These are phyloP conservation scores for Danio choprae DNA, from an alignment of 2,797 vertebrate genomes.

Conservation along the genomic window DNA sequence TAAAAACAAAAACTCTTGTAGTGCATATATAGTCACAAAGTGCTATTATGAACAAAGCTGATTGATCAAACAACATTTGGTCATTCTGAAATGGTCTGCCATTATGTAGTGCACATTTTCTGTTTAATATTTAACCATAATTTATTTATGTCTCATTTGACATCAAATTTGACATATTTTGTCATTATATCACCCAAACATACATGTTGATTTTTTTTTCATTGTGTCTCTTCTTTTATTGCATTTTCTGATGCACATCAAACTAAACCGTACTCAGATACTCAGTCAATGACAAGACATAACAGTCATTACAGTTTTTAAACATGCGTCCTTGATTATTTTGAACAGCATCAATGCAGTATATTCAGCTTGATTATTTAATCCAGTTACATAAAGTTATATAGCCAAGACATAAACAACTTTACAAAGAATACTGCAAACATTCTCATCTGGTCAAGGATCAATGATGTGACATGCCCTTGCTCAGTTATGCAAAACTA, in stretches of 20 bases:
- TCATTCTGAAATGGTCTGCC: not conserved
- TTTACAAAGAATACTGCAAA: not conserved
- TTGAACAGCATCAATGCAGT: not conserved
- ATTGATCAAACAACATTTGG: not conserved
- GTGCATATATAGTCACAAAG: not conserved
- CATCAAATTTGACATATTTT: not conserved
- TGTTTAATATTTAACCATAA: not conserved
- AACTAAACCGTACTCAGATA: not conserved
- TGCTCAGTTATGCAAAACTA: too few species aligned
- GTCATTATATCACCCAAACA: not conserved
- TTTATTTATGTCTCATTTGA: not conserved
- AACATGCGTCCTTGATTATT: not conserved
- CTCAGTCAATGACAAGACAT: not conserved
- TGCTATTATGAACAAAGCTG: not conserved
- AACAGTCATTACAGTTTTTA: not conserved
- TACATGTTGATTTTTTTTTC: not conserved
- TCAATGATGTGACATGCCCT: not conserved
- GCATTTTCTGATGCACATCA: constrained; percentile 4
- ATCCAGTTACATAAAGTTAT: not conserved
- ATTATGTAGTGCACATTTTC: not conserved
- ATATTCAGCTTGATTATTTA: not conserved
- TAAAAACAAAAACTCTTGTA: not conserved
- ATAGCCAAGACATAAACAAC: not conserved
- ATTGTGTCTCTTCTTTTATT: not conserved
- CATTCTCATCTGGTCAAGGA: not conserved